Base-by-base conservation (phyloP, 2,888 invertebrate genomes). In the Phasia obesa region DNA sequence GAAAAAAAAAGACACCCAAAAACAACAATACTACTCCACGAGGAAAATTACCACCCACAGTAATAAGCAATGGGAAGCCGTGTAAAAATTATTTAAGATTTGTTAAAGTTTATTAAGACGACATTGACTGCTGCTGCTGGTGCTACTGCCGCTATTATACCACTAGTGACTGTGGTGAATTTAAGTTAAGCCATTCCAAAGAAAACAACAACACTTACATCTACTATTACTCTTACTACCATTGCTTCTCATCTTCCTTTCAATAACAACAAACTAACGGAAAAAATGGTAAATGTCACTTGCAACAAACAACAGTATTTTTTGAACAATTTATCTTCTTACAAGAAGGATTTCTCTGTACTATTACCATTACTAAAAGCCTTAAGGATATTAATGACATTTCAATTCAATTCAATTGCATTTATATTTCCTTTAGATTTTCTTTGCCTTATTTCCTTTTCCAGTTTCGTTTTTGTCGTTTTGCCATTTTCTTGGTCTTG, bases 211-310 rank as follows among this genome's bases (percentile, higher is more conserved):
- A 62, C 53, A 9, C 27, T 44, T n/a, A 25, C 60, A 49, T 35
- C 44, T 44, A 19, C 44, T 21, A 23, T 7, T 21, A 21, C 31
- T 15, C 15, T 7, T 13, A 47, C 49, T 19, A 21, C 19, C n/a
- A 19, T 51, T 49, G 51, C 53, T 74, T 62, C 42, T 62, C 53
- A 42, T 53, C 38, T 49, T 47, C 59, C 5, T 13, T 55, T 55
- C 49, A 67, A 49, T 42, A 60, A 31, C 74, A 42, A 42, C 51
- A 67, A 49, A 60, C 64, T 15, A 65, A 59, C 25, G 23, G 49
- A 74, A 53, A 77, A 77, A 78, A 82, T 82, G 82, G 82, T 82
- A 82, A 81, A 76, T 78, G 57, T 53, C 62, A 78, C 25, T 59
- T 67, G 47, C 55, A 57, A 64, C 31, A 55, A 13, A 21, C n/a